Conservation (phyloP, 2,888 invertebrate genomes). For the Leucophenga maculata region DNA sequence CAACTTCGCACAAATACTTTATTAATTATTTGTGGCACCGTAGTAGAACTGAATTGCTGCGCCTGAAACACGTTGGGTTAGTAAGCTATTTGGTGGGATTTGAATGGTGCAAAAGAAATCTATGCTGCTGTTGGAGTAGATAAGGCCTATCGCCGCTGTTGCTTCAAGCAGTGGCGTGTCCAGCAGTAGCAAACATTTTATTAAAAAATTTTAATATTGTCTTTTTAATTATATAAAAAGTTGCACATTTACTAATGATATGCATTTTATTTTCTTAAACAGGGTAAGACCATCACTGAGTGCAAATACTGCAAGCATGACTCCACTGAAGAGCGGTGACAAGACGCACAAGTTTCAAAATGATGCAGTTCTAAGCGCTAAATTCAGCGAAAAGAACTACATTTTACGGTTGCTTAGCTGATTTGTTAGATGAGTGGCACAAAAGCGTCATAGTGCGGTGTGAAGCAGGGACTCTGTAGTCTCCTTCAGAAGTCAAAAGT, state of each 20-base stretch:
- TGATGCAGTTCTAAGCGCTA: slow-evolving; percentile 93
- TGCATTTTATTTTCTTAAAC: slow-evolving; percentile 25
- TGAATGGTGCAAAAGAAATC: slow-evolving; percentile 63
- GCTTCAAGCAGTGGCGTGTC: neutral
- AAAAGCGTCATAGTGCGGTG: too few relatives aligned
- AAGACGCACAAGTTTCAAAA: slow-evolving; percentile 99
- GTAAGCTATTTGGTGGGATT: slow-evolving; percentile 65
- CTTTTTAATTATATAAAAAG: too few relatives aligned
- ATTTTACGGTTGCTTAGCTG: neutral
- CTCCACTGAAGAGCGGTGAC: slow-evolving; percentile 97
- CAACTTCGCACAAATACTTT: neutral
- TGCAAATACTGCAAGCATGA: slow-evolving; percentile 98
- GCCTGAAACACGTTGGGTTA: slow-evolving; percentile 30
- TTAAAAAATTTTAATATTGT: too few relatives aligned
- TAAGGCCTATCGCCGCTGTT: slow-evolving; percentile 7
- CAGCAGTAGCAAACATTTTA: neutral
- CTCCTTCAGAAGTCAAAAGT: too few relatives aligned
- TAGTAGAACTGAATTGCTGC: slow-evolving; percentile 61
- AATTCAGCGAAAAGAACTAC: slow-evolving; percentile 11
- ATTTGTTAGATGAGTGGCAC: slow-evolving; percentile 7
- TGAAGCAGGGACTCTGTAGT: too few relatives aligned
- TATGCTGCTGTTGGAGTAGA: slow-evolving; percentile 33
- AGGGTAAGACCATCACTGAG: slow-evolving; percentile 99
- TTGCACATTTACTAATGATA: neutral
- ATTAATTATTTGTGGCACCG: too few relatives aligned